A percentile compares a stretch with the other conserved stretches of the same genome.
These are phyloP conservation scores for Ophthalmolycus amberensis DNA, from an alignment of 2,113 vertebrate species.

Conservation along the genomic window DNA sequence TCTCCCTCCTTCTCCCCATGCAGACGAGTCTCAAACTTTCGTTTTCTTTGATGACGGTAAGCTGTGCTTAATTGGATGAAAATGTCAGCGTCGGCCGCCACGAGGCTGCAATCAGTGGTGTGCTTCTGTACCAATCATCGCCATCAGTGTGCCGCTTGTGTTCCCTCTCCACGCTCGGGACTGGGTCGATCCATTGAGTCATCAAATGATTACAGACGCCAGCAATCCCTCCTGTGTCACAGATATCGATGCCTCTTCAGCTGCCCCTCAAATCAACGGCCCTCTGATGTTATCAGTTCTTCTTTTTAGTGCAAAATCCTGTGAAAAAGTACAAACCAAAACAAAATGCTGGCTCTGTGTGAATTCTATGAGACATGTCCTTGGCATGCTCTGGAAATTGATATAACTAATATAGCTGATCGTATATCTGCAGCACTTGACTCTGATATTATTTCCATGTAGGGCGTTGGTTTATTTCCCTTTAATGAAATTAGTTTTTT, in stretches of 20 bases:
- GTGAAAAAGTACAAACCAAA: not conserved
- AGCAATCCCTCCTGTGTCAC: conserved; percentile 48
- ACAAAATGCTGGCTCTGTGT: not conserved
- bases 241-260: conserved; percentile 61
- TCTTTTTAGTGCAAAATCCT: not conserved
- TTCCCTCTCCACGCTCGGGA: conserved; percentile 58
- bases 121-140: conserved; percentile 67
- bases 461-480: conserved; percentile 1
- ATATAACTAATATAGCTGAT: conserved; percentile 8
- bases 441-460: not conserved
- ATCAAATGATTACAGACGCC: conserved; percentile 69
- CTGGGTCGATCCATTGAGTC: conserved; percentile 75
- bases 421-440: conserved; percentile 8
- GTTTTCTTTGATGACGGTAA: conserved; percentile 85
- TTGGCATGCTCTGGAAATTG: conserved; percentile 2
- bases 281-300: conserved; percentile 15
- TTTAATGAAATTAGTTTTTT: conserved; percentile 16
- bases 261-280: conserved; percentile 53
- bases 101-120: conserved; percentile 73
- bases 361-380: not conserved
- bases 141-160: conserved; percentile 70
- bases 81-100: conserved; percentile 72
- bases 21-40: conserved; percentile 82
- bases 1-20: conserved; percentile 53
- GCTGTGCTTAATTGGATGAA: conserved; percentile 74